Conservation (phyloP, 2,888 invertebrate genomes). For the Heliconius ethilla region DNA sequence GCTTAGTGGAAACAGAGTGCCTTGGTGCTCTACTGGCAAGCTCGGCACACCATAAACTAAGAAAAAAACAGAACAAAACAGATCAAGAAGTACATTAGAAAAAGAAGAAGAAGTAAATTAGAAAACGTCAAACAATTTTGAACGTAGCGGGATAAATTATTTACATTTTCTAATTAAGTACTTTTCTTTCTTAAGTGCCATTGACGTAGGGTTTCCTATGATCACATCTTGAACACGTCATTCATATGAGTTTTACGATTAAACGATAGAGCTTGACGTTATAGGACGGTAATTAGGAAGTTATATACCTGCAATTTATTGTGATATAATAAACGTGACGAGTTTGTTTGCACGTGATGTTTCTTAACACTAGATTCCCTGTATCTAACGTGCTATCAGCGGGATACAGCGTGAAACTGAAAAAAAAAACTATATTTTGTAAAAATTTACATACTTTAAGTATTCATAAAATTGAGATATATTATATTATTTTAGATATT, state of each 20-base stretch:
- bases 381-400: too few relatives aligned
- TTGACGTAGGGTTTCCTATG: conserved; percentile 3
- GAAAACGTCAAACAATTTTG: too few relatives aligned
- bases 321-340: conserved; percentile 1
- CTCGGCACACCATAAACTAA: too few relatives aligned
- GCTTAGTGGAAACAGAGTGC: too few relatives aligned
- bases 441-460: neutral
- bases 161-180: too few relatives aligned
- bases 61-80: too few relatives aligned
- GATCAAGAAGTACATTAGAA: too few relatives aligned
- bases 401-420: too few relatives aligned
- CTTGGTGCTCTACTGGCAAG: too few relatives aligned
- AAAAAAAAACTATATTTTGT: neutral
- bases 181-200: neutral
- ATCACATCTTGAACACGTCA: neutral
- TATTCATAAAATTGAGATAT: neutral
- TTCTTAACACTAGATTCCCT: neutral
- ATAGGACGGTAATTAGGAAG: neutral
- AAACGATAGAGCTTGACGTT: neutral
- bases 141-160: too few relatives aligned
- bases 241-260: neutral
- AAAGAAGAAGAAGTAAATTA: too few relatives aligned
- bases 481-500: neutral
- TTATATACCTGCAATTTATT: neutral
- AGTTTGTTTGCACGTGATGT: neutral